phyloP scores from a whole-genome alignment of 2,113 vertebrate species.

The Lamprologus speciosus region DNA sequence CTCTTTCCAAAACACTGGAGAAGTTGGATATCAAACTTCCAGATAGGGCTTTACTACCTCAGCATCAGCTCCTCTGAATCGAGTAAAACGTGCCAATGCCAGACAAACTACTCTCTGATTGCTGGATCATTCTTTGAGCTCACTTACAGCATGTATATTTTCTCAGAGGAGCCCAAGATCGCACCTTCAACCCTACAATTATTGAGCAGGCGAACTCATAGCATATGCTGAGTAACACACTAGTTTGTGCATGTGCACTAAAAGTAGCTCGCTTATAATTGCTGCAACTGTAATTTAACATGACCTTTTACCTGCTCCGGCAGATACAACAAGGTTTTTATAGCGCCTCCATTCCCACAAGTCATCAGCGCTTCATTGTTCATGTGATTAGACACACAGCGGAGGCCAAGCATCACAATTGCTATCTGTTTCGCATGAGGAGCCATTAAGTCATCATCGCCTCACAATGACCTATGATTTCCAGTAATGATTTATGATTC shows the following conservation, averaged over 20 bases:
- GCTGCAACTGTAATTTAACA: background rate
- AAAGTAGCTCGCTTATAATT: background rate
- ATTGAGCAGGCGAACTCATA: background rate
- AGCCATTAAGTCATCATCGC: background rate
- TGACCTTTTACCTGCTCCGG: background rate
- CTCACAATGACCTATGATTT: slow-evolving; percentile 29
- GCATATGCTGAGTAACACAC: background rate
- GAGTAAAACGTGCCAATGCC: background rate
- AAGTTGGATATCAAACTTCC: background rate
- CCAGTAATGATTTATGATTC: background rate
- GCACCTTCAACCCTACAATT: background rate
- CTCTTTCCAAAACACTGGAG: background rate
- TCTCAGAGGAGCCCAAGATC: background rate
- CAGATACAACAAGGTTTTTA: background rate
- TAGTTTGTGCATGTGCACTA: background rate
- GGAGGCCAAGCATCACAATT: slow-evolving; percentile 2
- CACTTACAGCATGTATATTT: background rate
- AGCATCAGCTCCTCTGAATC: background rate
- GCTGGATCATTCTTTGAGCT: background rate
- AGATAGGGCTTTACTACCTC: background rate
- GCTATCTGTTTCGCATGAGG: background rate
- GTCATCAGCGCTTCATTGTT: slow-evolving; percentile 35
- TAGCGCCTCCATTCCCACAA: background rate
- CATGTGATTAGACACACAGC: slow-evolving; percentile 15
- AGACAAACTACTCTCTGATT: background rate